Evolutionary conservation across 1,140 invertebrate species (phyloP).

Genomic region (Neodiprion virginianus): DNA sequence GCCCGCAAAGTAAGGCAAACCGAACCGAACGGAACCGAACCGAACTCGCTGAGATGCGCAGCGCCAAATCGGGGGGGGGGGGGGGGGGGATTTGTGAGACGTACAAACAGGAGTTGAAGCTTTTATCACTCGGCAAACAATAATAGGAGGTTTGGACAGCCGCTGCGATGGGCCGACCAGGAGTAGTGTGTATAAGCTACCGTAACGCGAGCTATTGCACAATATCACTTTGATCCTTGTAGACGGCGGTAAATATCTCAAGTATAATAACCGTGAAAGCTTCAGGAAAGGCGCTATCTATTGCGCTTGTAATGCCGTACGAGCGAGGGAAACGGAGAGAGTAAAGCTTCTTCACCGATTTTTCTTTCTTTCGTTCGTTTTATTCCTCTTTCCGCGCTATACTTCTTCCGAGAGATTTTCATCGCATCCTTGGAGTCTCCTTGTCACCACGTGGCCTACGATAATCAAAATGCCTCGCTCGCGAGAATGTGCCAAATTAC

Average conservation of each 20-base stretch:
- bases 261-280: slow-evolving; percentile 58
- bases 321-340: no score
- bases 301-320: no score
- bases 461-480: slow-evolving; percentile 21
- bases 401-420: slow-evolving; percentile 15
- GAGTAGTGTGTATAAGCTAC: not conserved
- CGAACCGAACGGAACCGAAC: not conserved
- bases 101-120: slow-evolving; percentile 47
- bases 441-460: not conserved
- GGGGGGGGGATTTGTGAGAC: slow-evolving; percentile 35
- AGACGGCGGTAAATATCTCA: slow-evolving; percentile 43
- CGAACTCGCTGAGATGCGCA: not conserved
- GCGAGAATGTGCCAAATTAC: slow-evolving; percentile 22
- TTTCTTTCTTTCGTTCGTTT: no score
- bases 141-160: slow-evolving; percentile 14
- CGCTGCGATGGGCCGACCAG: slow-evolving; percentile 10
- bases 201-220: slow-evolving; percentile 14
- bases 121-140: slow-evolving; percentile 58
- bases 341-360: no score
- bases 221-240: slow-evolving; percentile 38
- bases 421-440: slow-evolving; percentile 23
- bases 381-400: no score
- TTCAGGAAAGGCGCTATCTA: slow-evolving; percentile 25
- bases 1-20: not conserved
- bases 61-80: not conserved